Evolutionary conservation across 2,888 invertebrate genomes (phyloP), one percentile per base, ranked within the genome.

Genomic region (Druceiella hillmani): DNA sequence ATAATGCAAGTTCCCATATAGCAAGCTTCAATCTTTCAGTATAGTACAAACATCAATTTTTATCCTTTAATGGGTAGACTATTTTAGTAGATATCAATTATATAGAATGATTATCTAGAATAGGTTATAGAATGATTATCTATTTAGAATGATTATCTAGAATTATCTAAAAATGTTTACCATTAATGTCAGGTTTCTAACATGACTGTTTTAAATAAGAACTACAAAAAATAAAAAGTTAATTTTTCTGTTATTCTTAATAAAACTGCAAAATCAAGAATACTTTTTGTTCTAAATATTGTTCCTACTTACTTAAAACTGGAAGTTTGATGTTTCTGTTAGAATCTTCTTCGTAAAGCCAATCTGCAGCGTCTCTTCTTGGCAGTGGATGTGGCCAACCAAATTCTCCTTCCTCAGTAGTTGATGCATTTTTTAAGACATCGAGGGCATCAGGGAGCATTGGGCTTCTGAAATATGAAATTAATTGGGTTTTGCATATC

Each of bases 351-450:
- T 78, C 78, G 14, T 79, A 65, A 2, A 79, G 60, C 79, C 79
- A 79, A 52, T 79, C 78, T 7, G 77, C 77, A 2, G 78, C 78
- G 40, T 78, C 77, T 38, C 73, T 66, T 37, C 74, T 64, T 0
- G 75, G 73, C 2, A 74, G 64, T 4, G 59, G 56, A 44, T 61
- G 60, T 3, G 79, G 79, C 81, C 81, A 81, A 2, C 79, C 79
- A 41, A 81, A 81, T 49, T 81, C 81, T 0, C 79, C 79, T 51
- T 80, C 80, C 55, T 80, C 79, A 1, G 78, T 78, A 1, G 79
- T 79, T 1, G 79, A 79, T 1, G 74, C 74, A 42, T 78, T 78
- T 15, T 69, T 60, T 25, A 81, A 53, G 41, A 76, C 75, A 5
- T 73, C 62, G 3, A 80, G 57, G 0, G 78, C 78, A 61, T 75